Evolutionary conservation across 2,113 vertebrate genomes (phyloP).

Genomic region (Meriones unguiculatus): DNA sequence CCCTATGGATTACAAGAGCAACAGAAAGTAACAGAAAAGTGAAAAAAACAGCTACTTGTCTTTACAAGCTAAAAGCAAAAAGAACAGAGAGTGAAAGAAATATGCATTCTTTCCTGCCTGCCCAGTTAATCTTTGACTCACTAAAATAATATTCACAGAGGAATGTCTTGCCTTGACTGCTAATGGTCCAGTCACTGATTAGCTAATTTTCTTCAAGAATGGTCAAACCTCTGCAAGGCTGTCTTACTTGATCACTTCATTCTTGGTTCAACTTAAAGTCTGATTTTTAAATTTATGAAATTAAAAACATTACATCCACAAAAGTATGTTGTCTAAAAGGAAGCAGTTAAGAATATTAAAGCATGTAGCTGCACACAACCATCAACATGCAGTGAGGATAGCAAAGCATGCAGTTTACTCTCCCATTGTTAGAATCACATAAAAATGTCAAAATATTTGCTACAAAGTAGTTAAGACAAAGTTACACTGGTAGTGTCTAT

Average conservation of each 20-base stretch:
- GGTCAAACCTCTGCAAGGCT: not conserved
- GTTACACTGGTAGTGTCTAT: not conserved
- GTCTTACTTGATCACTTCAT: not conserved
- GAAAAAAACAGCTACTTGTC: not conserved
- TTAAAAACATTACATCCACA: not conserved
- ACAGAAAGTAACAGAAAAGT: not conserved
- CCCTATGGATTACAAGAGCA: constrained; percentile 85
- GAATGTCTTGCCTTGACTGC: not conserved
- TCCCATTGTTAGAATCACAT: not conserved
- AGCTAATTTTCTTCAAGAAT: not conserved
- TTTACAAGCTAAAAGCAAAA: not conserved
- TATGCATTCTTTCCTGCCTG: not conserved
- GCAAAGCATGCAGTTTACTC: not conserved
- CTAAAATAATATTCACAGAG: not conserved
- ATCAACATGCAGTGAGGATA: not conserved
- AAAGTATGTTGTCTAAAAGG: not conserved
- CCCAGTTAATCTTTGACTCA: not conserved
- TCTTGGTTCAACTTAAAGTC: constrained; percentile 3
- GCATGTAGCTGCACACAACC: not conserved
- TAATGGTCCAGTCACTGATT: not conserved
- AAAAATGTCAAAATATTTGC: constrained; percentile 17
- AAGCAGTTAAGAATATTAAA: constrained; percentile 44
- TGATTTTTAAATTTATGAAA: constrained; percentile 27
- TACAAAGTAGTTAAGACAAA: constrained; percentile 42
- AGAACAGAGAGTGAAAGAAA: not conserved